Conservation (phyloP, 2,797 vertebrate species). For the Mus minutoides region DNA sequence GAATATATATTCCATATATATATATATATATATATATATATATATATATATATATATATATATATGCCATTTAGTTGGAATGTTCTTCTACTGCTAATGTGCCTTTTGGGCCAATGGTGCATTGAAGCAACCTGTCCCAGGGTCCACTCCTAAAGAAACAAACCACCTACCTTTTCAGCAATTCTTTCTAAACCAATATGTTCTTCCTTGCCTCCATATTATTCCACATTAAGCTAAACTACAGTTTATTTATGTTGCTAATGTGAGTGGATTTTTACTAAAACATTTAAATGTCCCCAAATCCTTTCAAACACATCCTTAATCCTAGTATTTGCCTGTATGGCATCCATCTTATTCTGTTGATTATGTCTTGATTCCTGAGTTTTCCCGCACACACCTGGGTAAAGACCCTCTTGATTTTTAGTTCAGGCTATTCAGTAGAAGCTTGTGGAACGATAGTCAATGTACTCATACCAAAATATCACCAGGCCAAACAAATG, state of each 20-base stretch:
- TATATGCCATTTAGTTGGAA: background rate
- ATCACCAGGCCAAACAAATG: background rate
- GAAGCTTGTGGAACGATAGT: background rate
- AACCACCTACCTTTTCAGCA: background rate
- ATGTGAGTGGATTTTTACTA: background rate
- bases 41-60: background rate
- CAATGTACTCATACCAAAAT: background rate
- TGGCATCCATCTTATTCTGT: too few species aligned
- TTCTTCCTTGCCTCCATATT: background rate
- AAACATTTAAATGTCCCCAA: background rate
- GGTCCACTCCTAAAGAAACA: background rate
- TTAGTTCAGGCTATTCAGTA: background rate
- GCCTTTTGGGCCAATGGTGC: background rate
- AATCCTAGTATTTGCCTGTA: background rate
- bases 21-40: too few species aligned
- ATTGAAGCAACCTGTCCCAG: background rate
- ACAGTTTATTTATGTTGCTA: background rate
- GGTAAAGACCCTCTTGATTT: background rate
- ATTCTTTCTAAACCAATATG: background rate
- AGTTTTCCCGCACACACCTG: background rate
- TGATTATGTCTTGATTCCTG: background rate
- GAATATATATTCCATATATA: too few species aligned
- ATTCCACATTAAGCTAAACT: background rate
- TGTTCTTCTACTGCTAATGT: background rate
- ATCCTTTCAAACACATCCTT: background rate